Evolutionary conservation across 2,888 invertebrate species (phyloP), one percentile per base, ranked within the genome.

Genomic region (Drosophila mettleri): DNA sequence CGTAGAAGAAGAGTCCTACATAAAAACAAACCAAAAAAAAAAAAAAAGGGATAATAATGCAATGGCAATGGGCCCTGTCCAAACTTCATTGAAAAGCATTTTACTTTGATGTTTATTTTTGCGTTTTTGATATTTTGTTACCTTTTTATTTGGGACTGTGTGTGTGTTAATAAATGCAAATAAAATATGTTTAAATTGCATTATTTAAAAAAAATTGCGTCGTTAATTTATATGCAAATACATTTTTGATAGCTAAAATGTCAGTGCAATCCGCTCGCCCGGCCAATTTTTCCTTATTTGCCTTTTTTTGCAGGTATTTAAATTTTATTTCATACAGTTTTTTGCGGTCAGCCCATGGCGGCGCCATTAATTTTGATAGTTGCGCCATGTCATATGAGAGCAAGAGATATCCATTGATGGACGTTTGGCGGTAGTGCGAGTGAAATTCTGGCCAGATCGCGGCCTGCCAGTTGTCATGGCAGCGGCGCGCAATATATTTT

Each of bases 161-260:
- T 34, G 24, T 27, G 31, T 24, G 69, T 85, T 84, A 88, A 88
- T 85, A 85, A 85, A 85, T 88, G 86, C 84, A 85, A 83, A 83
- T 88, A 88, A 84, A 86, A 85, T 88, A 85, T 85, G 86, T 86
- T 85, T 85, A 85, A 85, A 85, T 85, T 85, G 84, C 88, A 78
- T 86, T 86, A 85, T 83, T 82, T 54, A 62, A 86, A 86, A 88
- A 83, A 88, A 78, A 69, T 61, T 61, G 75, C 66, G 68, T 76
- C 85, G 88, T 85, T 85, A 85, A 85, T 85, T 86, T 85, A 85
- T 86, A 85, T 85, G 84, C 84, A 85, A 85, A 85, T 85, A 88
- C 84, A 83, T 83, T 78, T 85, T 85, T 85, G 86, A 85, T 85
- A 83, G 88, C 88, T 88, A 83, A 84, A 85, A 85, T 85, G 84